Evolutionary conservation across 2,888 invertebrate species (phyloP), one percentile per base, ranked within the genome.

Genomic region (Scrobipalpa atriplicella): DNA sequence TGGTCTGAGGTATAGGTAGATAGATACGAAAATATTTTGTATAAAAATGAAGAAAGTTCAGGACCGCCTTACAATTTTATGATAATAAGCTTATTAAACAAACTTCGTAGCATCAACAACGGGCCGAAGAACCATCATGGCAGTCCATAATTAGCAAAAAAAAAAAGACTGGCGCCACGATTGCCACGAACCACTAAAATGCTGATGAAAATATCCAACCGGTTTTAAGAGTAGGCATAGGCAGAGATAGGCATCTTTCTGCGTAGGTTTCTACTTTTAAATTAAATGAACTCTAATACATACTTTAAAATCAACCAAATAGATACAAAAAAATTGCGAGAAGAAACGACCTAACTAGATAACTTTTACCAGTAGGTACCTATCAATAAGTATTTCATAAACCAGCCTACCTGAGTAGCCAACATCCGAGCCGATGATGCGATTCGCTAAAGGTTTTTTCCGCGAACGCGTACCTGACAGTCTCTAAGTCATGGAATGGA

Each of bases 401-500:
- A 51, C n/a, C 7, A 38, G n/a, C 58, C 58, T 58, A 58, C 16
- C 58, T 58, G 38, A 52, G 36, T 13, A 29, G n/a, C 29, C 29
- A 29, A 5, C 29, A 29, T 29, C 29, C 29, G 29, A 29, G 2
- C 29, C 29, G 29, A 29, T 29, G 29, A 29, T 29, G 29, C 83
- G 81, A 80, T 78, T 77, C 75, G 79, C 75, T 69, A 75, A 77
- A 75, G 77, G 77, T 79, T 85, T 83, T 88, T 87, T 86, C 85
- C 84, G 89, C 87, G 83, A 89, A 87, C 77, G 72, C 72, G 71
- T 63, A 78, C 78, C 81, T 79, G 73, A 76, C 81, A 81, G 80
- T 78, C 79, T 79, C 77, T 82, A 80, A 80, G 81, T 77, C 80
- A 58, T 58, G 58, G 58, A 64, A 69, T 67, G 67, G 62, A 64